These are phyloP conservation scores for Palythoa caribaeorum DNA, from an alignment of 92 coral and sea anemone genomes.

Conservation along the genomic window DNA sequence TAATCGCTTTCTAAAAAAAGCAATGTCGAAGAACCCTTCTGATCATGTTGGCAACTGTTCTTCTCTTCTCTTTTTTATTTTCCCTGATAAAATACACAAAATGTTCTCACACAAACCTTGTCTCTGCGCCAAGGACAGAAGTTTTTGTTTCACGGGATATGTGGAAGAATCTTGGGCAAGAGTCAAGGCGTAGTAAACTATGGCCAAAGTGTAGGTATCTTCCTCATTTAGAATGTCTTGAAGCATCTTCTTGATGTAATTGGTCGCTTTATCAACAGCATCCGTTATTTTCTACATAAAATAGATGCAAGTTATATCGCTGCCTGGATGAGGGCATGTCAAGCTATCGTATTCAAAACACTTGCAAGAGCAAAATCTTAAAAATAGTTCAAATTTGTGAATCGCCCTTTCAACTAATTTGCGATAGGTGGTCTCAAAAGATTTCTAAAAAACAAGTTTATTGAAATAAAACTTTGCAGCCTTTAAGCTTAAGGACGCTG, in stretches of 20 bases:
- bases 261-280: conserved; percentile 58
- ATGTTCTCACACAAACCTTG: conserved; percentile 58
- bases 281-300: conserved; percentile 47
- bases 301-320: not conserved
- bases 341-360: not conserved
- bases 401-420: too few species aligned
- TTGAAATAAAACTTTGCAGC: too few species aligned
- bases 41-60: too few species aligned
- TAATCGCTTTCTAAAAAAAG: too few species aligned
- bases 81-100: too few species aligned
- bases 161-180: conserved; percentile 64
- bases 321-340: not conserved
- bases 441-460: too few species aligned
- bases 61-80: too few species aligned
- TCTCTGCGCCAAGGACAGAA: conserved; percentile 68
- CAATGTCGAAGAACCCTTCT: too few species aligned
- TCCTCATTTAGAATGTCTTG: conserved; percentile 30
- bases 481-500: too few species aligned
- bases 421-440: too few species aligned
- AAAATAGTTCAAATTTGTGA: too few species aligned
- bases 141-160: conserved; percentile 56
- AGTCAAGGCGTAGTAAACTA: conserved; percentile 78
- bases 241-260: conserved; percentile 62
- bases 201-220: conserved; percentile 87
- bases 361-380: too few species aligned